Evolutionary conservation across 2,113 vertebrate genomes (phyloP), one percentile per base, ranked within the genome.

Genomic region (Oenanthe oenanthe): DNA sequence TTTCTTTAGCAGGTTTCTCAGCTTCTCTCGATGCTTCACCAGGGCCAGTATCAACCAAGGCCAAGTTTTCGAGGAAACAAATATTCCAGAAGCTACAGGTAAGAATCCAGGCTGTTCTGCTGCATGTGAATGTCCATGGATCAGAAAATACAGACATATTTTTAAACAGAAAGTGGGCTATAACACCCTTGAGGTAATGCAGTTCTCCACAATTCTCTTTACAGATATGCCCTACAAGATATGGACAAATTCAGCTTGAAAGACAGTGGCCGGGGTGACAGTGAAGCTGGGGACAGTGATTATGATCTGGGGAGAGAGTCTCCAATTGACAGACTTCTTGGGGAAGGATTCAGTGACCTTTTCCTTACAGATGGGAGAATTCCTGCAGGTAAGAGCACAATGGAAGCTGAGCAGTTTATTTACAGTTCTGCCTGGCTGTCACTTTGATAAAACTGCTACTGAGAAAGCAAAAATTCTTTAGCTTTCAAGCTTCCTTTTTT

Each of bases 161-260:
- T 75, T 85, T 75, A 84, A 58, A 73, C 18, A 38, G 79, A 51
- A 74, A 34, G 15, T 32, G 12, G 28, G 87, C 15, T 40, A 3
- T 26, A 43, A 12, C 1, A 0, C 21, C 25, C 2, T 1, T 47
- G 25, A 58, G 36, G 34, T 68, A 80, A 75, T 53, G 32, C 40
- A 87, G 81, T 89, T 70, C 65, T 15, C 57, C 29, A 82, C 83
- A 50, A 92, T 94, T 96, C 56, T 96, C 63, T 79, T 97, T 95
- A 62, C 96, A 99, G 99, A 95, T 99, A 99, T 88, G 99, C 99
- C 82, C 97, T 99, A 47, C 99, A 99, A 92, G 99, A 99, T 94
- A 99, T 99, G 99, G 99, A 99, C 73, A 99, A 99, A 97, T 99
- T 99, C 97, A 99, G 99, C 94, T 97, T 99, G 97, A 99, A 99